These are phyloP conservation scores for Drosophila anomalata DNA, from an alignment of 2,888 invertebrate genomes.

Conservation along the genomic window DNA sequence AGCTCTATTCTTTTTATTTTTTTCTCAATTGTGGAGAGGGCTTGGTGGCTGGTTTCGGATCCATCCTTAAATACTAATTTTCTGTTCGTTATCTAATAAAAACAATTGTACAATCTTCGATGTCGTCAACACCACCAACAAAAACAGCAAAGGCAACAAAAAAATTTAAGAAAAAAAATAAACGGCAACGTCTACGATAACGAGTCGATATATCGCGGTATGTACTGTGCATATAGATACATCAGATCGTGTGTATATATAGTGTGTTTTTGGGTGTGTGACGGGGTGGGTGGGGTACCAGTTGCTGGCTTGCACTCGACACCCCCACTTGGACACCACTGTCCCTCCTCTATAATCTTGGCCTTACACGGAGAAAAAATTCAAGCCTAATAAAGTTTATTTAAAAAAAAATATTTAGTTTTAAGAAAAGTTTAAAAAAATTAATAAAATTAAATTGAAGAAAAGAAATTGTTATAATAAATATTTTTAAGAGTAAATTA, in stretches of 20 bases:
- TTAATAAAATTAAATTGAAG: too few species aligned
- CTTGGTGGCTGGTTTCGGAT: constrained; percentile 9
- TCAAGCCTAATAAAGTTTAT: too few species aligned
- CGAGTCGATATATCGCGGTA: constrained; percentile 21
- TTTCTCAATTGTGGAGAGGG: constrained; percentile 3
- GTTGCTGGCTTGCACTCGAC: constrained; percentile 11
- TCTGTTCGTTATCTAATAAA: constrained; percentile 44
- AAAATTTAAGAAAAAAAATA: not conserved
- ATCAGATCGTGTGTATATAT: constrained; percentile 2
- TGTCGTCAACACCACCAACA: constrained; percentile 27
- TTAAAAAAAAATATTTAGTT: too few species aligned
- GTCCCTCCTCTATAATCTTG: constrained; percentile 6
- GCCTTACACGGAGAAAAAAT: not conserved
- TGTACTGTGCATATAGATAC: constrained; percentile 40
- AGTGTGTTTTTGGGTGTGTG: constrained; percentile 1
- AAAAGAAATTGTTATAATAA: too few species aligned
- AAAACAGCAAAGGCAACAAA: constrained; percentile 8
- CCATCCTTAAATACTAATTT: constrained; percentile 33
- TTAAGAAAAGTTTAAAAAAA: too few species aligned
- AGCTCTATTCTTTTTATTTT: not conserved
- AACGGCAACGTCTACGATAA: constrained; percentile 28
- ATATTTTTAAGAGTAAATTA: too few species aligned
- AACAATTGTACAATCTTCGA: constrained; percentile 49
- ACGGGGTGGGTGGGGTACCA: constrained; percentile 5
- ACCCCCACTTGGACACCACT: constrained; percentile 10